phyloP scores from a whole-genome alignment of 2,888 invertebrate genomes.

The Drosophila neotestacea region DNA sequence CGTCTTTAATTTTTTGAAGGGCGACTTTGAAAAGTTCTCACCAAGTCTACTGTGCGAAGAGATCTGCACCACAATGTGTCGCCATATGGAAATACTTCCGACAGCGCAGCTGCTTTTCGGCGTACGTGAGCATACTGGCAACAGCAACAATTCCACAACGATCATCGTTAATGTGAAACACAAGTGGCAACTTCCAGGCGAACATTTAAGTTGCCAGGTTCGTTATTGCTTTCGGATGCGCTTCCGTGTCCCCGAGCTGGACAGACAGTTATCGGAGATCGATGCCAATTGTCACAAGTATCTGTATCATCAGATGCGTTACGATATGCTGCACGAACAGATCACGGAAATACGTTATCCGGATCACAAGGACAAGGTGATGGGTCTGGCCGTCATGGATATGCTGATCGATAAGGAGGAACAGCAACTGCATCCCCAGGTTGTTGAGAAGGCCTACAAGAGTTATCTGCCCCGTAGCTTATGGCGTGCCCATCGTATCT shows the following conservation, averaged over 20 bases:
- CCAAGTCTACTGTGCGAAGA: constrained; percentile 88
- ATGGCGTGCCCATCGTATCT: constrained; percentile 90
- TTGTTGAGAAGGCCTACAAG: constrained; percentile 91
- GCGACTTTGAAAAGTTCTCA: constrained; percentile 70
- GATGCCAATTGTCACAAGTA: constrained; percentile 93
- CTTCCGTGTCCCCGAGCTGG: constrained; percentile 88
- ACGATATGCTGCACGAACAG: constrained; percentile 92
- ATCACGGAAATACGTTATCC: constrained; percentile 93
- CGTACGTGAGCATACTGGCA: constrained; percentile 87
- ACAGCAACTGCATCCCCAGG: constrained; percentile 88
- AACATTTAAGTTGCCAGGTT: constrained; percentile 86
- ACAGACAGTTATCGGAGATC: constrained; percentile 83
- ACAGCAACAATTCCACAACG: background rate
- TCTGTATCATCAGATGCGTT: constrained; percentile 93
- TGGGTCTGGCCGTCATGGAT: constrained; percentile 94
- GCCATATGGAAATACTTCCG: constrained; percentile 90
- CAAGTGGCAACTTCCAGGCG: constrained; percentile 89
- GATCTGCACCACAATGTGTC: constrained; percentile 90
- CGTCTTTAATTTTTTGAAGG: constrained; percentile 79
- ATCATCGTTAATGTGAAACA: constrained; percentile 60
- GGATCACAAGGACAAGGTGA: constrained; percentile 90
- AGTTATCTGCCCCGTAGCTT: constrained; percentile 93
- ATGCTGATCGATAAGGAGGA: constrained; percentile 95
- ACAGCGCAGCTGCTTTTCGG: constrained; percentile 92
- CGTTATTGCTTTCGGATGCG: constrained; percentile 92